Evolutionary conservation across 2,113 vertebrate genomes (phyloP).

Genomic region (Cromileptes altivelis): DNA sequence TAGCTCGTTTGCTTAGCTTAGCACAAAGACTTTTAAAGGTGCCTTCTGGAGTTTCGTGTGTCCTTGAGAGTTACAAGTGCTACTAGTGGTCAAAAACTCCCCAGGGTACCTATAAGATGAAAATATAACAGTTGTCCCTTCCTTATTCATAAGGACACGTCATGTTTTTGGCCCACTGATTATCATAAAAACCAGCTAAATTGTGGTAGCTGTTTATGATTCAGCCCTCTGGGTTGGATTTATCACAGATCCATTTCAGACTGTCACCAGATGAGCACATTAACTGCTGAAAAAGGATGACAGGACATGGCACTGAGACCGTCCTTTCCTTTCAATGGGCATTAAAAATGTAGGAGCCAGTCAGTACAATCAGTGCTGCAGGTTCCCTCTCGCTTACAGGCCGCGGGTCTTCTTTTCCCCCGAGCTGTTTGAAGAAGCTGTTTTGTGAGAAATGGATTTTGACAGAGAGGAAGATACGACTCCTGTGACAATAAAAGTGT

Average conservation of each 20-base stretch:
- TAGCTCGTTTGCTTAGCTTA: neutral
- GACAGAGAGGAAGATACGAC: constrained; percentile 30
- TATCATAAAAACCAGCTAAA: neutral
- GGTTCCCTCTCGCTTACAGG: constrained; percentile 11
- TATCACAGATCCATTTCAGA: neutral
- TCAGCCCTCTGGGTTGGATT: neutral
- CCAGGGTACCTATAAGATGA: neutral
- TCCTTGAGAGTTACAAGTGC: neutral
- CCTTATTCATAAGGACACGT: neutral
- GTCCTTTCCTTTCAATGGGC: constrained; percentile 49
- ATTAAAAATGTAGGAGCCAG: constrained; percentile 56
- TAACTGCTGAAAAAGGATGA: constrained; percentile 24
- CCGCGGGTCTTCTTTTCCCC: neutral
- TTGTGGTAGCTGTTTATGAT: neutral
- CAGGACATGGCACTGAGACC: constrained; percentile 17
- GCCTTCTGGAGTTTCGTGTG: neutral
- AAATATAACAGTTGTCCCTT: too few relatives aligned
- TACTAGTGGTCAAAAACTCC: neutral
- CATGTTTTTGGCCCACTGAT: neutral
- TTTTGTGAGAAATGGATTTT: constrained; percentile 48
- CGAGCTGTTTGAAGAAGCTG: constrained; percentile 25
- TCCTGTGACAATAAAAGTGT: constrained; percentile 33
- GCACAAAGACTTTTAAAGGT: neutral
- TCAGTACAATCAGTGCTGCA: constrained; percentile 17
- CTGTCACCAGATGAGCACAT: constrained; percentile 36